Percentiles rank a stretch among this genome's conserved stretches.
These are phyloP conservation scores for Aleiodes alternator DNA, from an alignment of 2,888 invertebrate genomes.

Conservation along the genomic window DNA sequence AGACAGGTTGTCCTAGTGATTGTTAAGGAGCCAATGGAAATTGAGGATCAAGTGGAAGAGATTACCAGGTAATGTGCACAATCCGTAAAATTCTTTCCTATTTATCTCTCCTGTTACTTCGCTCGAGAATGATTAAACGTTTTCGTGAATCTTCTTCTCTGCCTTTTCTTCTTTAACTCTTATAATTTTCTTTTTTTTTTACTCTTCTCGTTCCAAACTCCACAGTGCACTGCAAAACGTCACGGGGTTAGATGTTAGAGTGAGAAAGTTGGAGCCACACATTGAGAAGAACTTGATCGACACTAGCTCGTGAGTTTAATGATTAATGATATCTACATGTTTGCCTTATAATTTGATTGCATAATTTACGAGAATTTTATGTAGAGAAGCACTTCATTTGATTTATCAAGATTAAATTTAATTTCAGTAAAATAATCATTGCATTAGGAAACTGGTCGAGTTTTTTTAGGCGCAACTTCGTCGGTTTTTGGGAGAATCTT, in stretches of 20 bases:
- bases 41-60: slow-evolving; percentile 83
- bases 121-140: slow-evolving; percentile 26
- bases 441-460: no score
- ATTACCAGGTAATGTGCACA: slow-evolving; percentile 79
- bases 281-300: slow-evolving; percentile 81
- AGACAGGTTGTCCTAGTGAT: slow-evolving; percentile 88
- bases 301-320: slow-evolving; percentile 80
- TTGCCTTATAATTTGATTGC: slow-evolving; percentile 36
- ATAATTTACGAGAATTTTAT: background rate
- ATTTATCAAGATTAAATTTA: no score
- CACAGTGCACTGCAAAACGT: slow-evolving; percentile 81
- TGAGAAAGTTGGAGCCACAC: slow-evolving; percentile 87
- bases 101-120: background rate
- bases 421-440: no score
- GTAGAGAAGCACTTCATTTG: no score
- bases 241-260: slow-evolving; percentile 87
- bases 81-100: slow-evolving; percentile 9
- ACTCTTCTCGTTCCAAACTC: background rate
- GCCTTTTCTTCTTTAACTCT: background rate
- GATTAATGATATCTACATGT: slow-evolving; percentile 24
- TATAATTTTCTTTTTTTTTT: background rate
- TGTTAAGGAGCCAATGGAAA: slow-evolving; percentile 85
- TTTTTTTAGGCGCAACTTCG: no score
- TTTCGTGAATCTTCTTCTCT: background rate
- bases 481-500: no score